Conservation (phyloP, 2,888 invertebrate species). For the Leistus spinibarbis region DNA sequence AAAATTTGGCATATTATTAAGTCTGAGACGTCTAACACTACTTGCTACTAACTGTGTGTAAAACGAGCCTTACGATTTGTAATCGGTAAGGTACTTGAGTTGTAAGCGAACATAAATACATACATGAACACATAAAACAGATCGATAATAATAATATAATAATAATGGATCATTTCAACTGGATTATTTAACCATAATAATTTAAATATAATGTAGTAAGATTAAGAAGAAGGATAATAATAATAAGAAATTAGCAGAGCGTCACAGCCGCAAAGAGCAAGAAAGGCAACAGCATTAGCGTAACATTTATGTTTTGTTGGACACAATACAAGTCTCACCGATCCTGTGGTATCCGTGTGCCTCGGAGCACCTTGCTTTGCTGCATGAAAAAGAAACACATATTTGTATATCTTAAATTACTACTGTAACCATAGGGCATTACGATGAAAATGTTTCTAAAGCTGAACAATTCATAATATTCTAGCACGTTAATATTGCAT, state of each 20-base stretch:
- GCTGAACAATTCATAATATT: too few species aligned
- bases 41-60: too few species aligned
- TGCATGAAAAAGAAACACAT: constrained; percentile 57
- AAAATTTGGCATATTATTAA: too few species aligned
- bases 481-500: too few species aligned
- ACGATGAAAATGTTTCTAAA: too few species aligned
- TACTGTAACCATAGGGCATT: not conserved
- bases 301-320: constrained; percentile 31
- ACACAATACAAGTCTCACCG: constrained; percentile 60
- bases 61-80: not conserved
- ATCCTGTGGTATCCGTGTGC: constrained; percentile 75
- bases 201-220: not conserved
- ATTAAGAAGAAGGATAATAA: constrained; percentile 1
- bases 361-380: constrained; percentile 79
- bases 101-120: not conserved
- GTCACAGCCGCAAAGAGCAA: constrained; percentile 39
- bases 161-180: not conserved
- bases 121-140: not conserved
- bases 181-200: constrained; percentile 1
- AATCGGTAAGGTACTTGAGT: not conserved
- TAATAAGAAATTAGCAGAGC: constrained; percentile 34
- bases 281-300: constrained; percentile 40
- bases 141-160: not conserved
- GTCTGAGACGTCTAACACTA: too few species aligned
- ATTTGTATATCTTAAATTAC: not conserved